phyloP scores from a whole-genome alignment of 2,797 vertebrate genomes.

The Oreochromis grahami region DNA sequence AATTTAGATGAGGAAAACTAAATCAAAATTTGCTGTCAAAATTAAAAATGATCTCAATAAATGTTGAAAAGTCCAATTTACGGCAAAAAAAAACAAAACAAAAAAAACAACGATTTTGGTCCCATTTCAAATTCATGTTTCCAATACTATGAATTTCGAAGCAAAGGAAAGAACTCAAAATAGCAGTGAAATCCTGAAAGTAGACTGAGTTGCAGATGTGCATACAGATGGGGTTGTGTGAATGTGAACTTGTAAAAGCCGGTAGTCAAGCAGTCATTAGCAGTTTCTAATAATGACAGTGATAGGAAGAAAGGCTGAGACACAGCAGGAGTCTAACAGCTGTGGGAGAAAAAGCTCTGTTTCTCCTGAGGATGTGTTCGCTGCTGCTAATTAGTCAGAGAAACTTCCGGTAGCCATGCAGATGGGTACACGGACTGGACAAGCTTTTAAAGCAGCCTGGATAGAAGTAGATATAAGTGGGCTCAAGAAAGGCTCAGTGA shows the following conservation, averaged over 20 bases:
- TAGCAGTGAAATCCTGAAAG: neutral
- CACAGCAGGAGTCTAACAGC: conserved; percentile 30
- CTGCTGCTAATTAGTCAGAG: conserved; percentile 52
- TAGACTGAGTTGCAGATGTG: neutral
- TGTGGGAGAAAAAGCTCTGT: conserved; percentile 32
- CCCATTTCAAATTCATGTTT: neutral
- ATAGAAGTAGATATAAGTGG: conserved; percentile 41
- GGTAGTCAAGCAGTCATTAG: conserved; percentile 35
- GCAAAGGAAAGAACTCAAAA: neutral
- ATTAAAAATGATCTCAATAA: neutral
- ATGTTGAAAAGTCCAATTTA: neutral
- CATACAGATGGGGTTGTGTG: neutral
- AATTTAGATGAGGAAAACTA: neutral
- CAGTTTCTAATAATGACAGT: conserved; percentile 32
- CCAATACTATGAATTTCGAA: neutral
- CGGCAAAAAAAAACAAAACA: neutral
- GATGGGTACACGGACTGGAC: conserved; percentile 32
- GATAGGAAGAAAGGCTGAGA: conserved; percentile 7
- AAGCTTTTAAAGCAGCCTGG: conserved; percentile 45
- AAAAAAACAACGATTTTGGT: neutral
- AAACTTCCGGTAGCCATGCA: conserved; percentile 40
- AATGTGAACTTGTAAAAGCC: conserved; percentile 8
- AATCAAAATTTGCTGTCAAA: neutral
- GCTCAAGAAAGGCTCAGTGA: conserved; percentile 49
- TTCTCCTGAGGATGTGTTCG: conserved; percentile 32